A percentile compares a stretch with the other conserved stretches of the same genome.
phyloP scores from a whole-genome alignment of 2,888 invertebrate species.

The Cerceris ruficornis region DNA sequence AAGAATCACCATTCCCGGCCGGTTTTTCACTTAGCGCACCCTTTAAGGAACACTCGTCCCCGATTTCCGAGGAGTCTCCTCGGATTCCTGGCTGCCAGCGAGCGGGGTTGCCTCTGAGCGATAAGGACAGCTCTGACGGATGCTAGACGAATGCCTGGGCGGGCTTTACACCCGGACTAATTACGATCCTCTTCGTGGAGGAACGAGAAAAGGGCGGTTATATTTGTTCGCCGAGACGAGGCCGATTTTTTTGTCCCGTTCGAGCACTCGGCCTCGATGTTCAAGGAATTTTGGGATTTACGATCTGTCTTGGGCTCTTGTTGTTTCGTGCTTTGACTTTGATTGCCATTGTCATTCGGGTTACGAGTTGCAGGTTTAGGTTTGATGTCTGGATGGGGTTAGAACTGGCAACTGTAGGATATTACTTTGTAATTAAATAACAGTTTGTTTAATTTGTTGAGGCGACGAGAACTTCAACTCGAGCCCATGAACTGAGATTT shows the following conservation, averaged over 20 bases:
- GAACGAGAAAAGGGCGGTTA: constrained; percentile 45
- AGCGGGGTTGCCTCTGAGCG: constrained; percentile 39
- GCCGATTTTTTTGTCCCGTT: neutral
- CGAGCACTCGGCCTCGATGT: no score
- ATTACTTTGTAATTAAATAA: no score
- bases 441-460: no score
- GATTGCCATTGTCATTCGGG: no score
- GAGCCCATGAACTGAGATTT: no score
- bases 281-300: no score
- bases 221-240: neutral
- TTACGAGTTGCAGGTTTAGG: no score
- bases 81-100: constrained; percentile 33
- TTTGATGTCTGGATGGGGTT: no score
- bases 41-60: constrained; percentile 18
- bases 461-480: no score
- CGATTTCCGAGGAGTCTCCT: constrained; percentile 34
- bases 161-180: constrained; percentile 58
- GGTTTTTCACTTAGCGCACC: constrained; percentile 3
- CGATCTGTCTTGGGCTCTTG: no score
- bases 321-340: no score
- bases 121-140: constrained; percentile 56
- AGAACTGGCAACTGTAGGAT: no score
- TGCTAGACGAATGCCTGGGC: constrained; percentile 55
- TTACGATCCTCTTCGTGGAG: constrained; percentile 48
- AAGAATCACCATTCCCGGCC: constrained; percentile 2